Conservation (phyloP, 2,888 invertebrate species). For the Glyphotaelius pellucidus region DNA sequence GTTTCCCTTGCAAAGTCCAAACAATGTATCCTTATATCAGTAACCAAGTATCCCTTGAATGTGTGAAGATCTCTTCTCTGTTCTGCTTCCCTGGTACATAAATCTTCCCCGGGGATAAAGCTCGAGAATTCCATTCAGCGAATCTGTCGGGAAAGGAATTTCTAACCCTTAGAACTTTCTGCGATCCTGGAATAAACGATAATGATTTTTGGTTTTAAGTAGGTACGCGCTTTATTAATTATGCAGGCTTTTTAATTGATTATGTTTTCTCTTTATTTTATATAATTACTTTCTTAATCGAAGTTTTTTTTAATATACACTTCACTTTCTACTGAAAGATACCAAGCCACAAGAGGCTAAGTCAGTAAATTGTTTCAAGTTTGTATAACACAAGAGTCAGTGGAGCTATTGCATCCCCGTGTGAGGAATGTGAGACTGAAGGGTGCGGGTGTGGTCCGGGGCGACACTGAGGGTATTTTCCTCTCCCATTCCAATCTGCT, state of each 20-base stretch:
- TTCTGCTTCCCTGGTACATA: neutral
- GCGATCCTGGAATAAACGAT: neutral
- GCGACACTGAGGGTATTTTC: too few species aligned
- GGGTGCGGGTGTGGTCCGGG: too few species aligned
- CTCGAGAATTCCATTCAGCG: constrained; percentile 29
- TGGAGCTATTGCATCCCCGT: too few species aligned
- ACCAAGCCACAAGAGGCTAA: neutral
- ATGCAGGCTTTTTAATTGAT: neutral
- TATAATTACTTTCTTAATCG: neutral
- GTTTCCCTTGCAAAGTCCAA: neutral
- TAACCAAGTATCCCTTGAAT: neutral
- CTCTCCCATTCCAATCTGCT: too few species aligned
- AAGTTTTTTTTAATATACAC: too few species aligned
- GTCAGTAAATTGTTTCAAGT: neutral
- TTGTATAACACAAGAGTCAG: neutral
- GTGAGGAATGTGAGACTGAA: too few species aligned
- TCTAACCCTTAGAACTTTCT: neutral
- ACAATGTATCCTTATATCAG: neutral
- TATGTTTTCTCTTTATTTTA: neutral
- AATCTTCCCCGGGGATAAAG: constrained; percentile 20
- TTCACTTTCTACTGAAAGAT: neutral
- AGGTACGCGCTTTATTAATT: neutral
- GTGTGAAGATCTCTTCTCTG: constrained; percentile 3
- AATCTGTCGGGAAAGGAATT: constrained; percentile 4
- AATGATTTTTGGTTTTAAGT: constrained; percentile 2